Evolutionary conservation across 1,140 invertebrate species (phyloP).

Genomic region (Schlechtendalia chinensis): DNA sequence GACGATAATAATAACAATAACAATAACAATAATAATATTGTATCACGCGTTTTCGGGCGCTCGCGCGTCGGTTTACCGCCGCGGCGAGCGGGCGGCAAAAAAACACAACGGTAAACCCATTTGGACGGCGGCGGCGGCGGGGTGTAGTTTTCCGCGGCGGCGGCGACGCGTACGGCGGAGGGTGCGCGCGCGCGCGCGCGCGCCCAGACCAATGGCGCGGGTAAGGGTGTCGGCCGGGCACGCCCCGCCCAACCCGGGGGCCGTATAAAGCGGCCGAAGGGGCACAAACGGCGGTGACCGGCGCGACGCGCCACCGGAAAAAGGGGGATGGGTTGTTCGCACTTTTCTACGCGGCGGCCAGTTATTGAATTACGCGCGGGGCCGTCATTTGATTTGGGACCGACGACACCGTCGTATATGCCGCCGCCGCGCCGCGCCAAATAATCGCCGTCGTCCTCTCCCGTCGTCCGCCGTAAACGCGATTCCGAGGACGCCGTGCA

Average conservation of each 20-base stretch:
- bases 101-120: too few relatives aligned
- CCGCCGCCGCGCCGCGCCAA: neutral
- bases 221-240: constrained; percentile 25
- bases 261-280: neutral
- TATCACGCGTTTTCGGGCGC: neutral
- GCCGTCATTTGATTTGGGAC: constrained; percentile 50
- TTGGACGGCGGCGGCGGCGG: neutral
- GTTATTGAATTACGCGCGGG: constrained; percentile 49
- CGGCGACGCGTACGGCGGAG: neutral
- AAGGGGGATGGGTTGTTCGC: constrained; percentile 39
- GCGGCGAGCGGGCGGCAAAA: neutral
- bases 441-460: neutral
- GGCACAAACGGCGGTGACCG: neutral
- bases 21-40: constrained; percentile 15
- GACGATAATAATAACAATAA: constrained; percentile 20
- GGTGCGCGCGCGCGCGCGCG: neutral
- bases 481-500: too few relatives aligned
- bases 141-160: neutral
- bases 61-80: constrained; percentile 19
- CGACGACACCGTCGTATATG: constrained; percentile 47
- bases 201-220: constrained; percentile 18
- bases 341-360: constrained; percentile 43
- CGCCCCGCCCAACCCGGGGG: constrained; percentile 27
- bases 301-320: neutral
- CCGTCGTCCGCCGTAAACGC: neutral